Evolutionary conservation across 2,888 invertebrate species (phyloP).

Genomic region (Siphlonurus alternatus): DNA sequence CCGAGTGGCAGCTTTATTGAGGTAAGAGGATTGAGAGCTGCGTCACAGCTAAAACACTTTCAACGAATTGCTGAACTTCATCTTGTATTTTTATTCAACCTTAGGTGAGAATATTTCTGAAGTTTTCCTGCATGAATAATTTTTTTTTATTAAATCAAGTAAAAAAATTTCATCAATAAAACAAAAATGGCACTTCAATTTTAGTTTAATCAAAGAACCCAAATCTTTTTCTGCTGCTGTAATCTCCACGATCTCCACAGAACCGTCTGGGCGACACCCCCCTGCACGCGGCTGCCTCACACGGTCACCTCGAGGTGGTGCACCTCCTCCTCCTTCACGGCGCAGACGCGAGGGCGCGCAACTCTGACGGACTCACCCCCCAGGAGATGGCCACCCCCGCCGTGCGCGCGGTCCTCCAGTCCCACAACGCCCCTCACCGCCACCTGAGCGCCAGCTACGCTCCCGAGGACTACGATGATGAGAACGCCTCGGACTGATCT

Average conservation of each 20-base stretch:
- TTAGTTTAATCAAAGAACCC: no score
- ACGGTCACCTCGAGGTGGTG: conserved; percentile 37
- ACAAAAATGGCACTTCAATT: background rate
- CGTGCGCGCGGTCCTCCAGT: background rate
- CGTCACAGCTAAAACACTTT: no score
- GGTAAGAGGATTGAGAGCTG: no score
- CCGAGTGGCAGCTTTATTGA: no score
- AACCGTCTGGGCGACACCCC: conserved; percentile 49
- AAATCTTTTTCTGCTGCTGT: no score
- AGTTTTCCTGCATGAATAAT: background rate
- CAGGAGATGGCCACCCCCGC: background rate
- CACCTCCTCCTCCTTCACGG: conserved; percentile 26
- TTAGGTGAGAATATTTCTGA: no score
- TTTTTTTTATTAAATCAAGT: background rate
- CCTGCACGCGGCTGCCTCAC: conserved; percentile 40
- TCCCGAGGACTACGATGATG: background rate
- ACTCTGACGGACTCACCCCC: background rate
- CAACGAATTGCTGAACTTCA: no score
- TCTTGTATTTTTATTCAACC: no score
- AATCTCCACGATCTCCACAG: no score
- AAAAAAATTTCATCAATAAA: no score
- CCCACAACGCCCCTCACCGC: background rate
- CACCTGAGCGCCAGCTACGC: background rate
- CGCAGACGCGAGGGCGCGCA: background rate
- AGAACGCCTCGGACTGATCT: background rate